Percentiles rank a stretch among this genome's conserved stretches.
Evolutionary conservation across 2,888 invertebrate species (phyloP).

Genomic region (Cryptus viduatorius): DNA sequence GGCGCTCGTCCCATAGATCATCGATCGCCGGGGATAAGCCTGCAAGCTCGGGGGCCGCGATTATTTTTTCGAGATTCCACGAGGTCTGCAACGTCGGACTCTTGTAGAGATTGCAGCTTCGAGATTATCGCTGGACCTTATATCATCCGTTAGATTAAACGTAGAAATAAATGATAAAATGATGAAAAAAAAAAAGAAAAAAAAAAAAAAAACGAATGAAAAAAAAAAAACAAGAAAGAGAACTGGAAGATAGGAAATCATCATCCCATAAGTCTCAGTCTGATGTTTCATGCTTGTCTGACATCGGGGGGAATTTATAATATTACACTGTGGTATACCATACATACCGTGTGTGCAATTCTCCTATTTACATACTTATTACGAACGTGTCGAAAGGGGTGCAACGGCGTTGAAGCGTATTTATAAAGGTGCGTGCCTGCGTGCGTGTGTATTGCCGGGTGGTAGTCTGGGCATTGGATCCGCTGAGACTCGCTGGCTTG

Average conservation of each 20-base stretch:
- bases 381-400: conserved; percentile 74
- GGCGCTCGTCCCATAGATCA: conserved; percentile 62
- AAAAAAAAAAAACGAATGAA: neutral
- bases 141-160: conserved; percentile 54
- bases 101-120: conserved; percentile 47
- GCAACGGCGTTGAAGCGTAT: conserved; percentile 67
- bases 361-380: conserved; percentile 77
- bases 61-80: conserved; percentile 53
- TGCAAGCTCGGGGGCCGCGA: conserved; percentile 53
- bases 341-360: neutral
- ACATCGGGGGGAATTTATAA: neutral
- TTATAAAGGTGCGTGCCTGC: conserved; percentile 45
- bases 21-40: conserved; percentile 63
- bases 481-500: conserved; percentile 47
- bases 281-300: conserved; percentile 9
- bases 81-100: conserved; percentile 22
- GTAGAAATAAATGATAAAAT: conserved; percentile 26
- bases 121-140: conserved; percentile 36
- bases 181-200: conserved; percentile 1
- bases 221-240: conserved; percentile 4
- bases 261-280: conserved; percentile 15
- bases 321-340: neutral
- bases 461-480: conserved; percentile 47
- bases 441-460: conserved; percentile 43
- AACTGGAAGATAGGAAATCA: conserved; percentile 31